A percentile compares a stretch with the other conserved stretches of the same genome.
Evolutionary conservation across 2,797 vertebrate genomes (phyloP).

Genomic region (Enteromius mattozi): DNA sequence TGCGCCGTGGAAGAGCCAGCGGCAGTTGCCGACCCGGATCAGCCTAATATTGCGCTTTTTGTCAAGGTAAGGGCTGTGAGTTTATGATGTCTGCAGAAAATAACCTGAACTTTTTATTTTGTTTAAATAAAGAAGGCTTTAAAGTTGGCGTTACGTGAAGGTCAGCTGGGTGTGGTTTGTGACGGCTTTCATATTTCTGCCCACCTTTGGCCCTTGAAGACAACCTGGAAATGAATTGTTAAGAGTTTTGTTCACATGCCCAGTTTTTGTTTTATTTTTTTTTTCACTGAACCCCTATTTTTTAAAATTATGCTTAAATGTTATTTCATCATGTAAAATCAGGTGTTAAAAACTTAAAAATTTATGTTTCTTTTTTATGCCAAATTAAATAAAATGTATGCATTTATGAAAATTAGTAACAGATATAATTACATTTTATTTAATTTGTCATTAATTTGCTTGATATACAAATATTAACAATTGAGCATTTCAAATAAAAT

Average conservation of each 20-base stretch:
- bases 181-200: constrained; percentile 30
- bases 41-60: constrained; percentile 74
- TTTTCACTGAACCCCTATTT: background rate
- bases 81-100: background rate
- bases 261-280: background rate
- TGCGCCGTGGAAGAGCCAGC: constrained; percentile 47
- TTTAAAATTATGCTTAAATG: background rate
- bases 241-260: background rate
- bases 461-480: background rate
- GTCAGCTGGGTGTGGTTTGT: constrained; percentile 56
- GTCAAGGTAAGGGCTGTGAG: constrained; percentile 73
- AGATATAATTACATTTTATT: background rate
- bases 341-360: background rate
- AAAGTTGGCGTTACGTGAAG: constrained; percentile 42
- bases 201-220: constrained; percentile 36
- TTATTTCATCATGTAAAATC: background rate
- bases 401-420: background rate
- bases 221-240: background rate
- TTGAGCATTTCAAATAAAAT: background rate
- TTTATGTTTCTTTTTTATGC: background rate
- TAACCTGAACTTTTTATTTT: background rate
- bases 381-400: background rate
- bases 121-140: background rate
- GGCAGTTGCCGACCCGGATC: constrained; percentile 59
- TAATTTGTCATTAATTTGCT: background rate